Percentiles rank a stretch among this genome's conserved stretches.
Evolutionary conservation across 2,113 vertebrate genomes (phyloP).

Genomic region (Microcebus murinus): DNA sequence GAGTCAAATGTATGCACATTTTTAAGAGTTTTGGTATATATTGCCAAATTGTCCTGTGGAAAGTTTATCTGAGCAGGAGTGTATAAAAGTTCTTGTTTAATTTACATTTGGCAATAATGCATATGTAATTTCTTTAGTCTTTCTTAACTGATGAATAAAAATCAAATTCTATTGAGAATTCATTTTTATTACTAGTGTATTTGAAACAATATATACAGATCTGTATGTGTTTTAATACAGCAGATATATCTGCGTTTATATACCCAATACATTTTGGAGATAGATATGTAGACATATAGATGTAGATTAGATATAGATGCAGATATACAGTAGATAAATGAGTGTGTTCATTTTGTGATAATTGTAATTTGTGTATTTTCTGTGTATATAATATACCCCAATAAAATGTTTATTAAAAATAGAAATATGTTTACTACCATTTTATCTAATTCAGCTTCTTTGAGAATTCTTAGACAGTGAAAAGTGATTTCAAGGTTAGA

Average conservation of each 20-base stretch:
- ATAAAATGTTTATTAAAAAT: conserved; percentile 14
- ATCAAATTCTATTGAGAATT: conserved; percentile 1
- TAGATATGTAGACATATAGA: not conserved
- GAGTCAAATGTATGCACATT: conserved; percentile 16
- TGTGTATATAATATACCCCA: not conserved
- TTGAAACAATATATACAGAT: not conserved
- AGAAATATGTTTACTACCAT: not conserved
- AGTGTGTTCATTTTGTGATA: not conserved
- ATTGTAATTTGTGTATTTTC: not conserved
- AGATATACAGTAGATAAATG: not conserved
- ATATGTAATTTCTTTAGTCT: not conserved
- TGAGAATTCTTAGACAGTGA: not conserved
- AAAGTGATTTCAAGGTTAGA: not conserved
- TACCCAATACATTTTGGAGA: not conserved
- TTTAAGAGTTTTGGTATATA: not conserved
- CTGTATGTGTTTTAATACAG: not conserved
- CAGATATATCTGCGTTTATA: not conserved
- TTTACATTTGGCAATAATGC: conserved; percentile 34
- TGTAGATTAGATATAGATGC: not conserved
- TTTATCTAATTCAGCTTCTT: not conserved
- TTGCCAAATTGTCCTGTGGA: conserved; percentile 19
- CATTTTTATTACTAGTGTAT: not conserved
- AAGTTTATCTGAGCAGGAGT: conserved; percentile 33
- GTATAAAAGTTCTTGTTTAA: not conserved
- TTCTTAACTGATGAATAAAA: conserved; percentile 36